phyloP scores from a whole-genome alignment of 2,888 invertebrate species.

The Pyrgus malvae region DNA sequence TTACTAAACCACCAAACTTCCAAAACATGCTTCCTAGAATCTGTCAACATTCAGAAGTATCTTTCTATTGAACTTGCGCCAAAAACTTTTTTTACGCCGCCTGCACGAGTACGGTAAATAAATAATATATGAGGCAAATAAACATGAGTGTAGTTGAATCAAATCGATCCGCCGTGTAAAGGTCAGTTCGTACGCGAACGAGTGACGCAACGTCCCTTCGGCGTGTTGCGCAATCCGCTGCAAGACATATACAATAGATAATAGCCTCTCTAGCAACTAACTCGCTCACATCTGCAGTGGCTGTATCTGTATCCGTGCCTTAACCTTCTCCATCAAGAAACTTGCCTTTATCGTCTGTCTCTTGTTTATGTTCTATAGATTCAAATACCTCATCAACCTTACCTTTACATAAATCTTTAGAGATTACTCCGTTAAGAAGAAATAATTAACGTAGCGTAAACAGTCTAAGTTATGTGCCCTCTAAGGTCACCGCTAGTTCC shows the following conservation, averaged over 20 bases:
- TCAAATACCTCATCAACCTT: too few species aligned
- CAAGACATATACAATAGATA: conserved; percentile 43
- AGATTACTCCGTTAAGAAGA: too few species aligned
- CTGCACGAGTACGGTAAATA: conserved; percentile 1
- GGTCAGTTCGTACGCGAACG: conserved; percentile 65
- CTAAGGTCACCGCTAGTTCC: conserved; percentile 22
- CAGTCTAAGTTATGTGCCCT: conserved; percentile 18
- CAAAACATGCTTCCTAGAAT: neutral
- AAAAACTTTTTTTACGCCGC: neutral
- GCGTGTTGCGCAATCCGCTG: conserved; percentile 67
- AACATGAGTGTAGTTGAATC: conserved; percentile 47
- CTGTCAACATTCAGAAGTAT: neutral
- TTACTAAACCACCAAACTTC: neutral
- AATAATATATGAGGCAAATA: conserved; percentile 23
- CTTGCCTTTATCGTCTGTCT: neutral
- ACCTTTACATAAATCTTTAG: too few species aligned
- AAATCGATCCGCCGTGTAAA: conserved; percentile 68
- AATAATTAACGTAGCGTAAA: neutral
- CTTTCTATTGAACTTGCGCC: conserved; percentile 5
- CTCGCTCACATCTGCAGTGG: neutral
- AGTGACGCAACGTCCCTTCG: conserved; percentile 69
- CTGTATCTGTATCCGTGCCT: neutral
- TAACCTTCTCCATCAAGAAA: neutral
- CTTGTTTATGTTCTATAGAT: too few species aligned
- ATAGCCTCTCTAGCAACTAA: conserved; percentile 5